These are phyloP conservation scores for Epinotia bilunana DNA, from an alignment of 2,888 invertebrate species.

Conservation along the genomic window DNA sequence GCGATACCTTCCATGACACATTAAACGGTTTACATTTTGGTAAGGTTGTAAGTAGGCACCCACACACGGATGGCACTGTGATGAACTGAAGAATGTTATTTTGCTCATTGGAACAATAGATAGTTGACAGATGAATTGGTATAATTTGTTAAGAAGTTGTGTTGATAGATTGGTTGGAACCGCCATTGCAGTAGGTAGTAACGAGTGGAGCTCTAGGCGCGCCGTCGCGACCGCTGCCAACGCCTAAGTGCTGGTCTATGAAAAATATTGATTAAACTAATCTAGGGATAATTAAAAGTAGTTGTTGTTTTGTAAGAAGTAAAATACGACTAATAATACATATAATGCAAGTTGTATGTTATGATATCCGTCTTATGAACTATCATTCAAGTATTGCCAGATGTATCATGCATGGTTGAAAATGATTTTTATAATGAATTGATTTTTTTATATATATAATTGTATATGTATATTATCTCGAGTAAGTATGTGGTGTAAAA, in stretches of 20 bases:
- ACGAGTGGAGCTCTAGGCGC: conserved; percentile 41
- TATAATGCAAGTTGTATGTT: conserved; percentile 81
- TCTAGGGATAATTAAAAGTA: conserved; percentile 78
- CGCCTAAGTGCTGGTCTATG: conserved; percentile 77
- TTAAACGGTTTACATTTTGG: conserved; percentile 23
- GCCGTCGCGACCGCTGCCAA: conserved; percentile 52
- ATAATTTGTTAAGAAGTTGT: conserved; percentile 71
- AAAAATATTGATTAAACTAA: conserved; percentile 70
- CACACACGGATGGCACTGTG: conserved; percentile 48
- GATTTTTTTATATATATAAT: conserved; percentile 76
- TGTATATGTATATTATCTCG: conserved; percentile 74
- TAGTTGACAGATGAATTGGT: conserved; percentile 56
- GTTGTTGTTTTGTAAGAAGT: conserved; percentile 83
- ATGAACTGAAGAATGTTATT: conserved; percentile 56
- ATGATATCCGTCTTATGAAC: conserved; percentile 81
- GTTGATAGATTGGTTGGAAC: conserved; percentile 71
- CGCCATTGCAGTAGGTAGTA: conserved; percentile 50
- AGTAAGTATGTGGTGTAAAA: conserved; percentile 66
- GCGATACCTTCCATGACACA: conserved; percentile 11
- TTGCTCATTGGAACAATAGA: conserved; percentile 65
- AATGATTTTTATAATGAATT: conserved; percentile 81
- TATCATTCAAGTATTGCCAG: conserved; percentile 71
- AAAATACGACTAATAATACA: conserved; percentile 77
- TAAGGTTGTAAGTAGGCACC: conserved; percentile 43
- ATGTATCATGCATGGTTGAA: conserved; percentile 76